Evolutionary conservation across 2,797 vertebrate genomes (phyloP), one percentile per base, ranked within the genome.

Genomic region (Bovichtus variegatus): DNA sequence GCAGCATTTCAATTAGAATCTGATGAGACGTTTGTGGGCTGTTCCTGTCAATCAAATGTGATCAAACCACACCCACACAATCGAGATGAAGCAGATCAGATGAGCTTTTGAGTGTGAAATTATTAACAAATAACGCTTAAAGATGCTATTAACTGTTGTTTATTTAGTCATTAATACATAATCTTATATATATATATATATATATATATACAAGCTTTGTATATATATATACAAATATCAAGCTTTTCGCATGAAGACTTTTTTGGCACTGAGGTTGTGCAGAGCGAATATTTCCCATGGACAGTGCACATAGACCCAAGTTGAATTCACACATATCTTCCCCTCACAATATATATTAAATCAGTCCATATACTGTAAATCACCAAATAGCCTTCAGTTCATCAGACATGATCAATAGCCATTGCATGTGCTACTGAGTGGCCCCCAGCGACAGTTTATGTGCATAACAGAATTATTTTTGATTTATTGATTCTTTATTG

Each of bases 371-470:
- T 74, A n/a, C n/a, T n/a, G n/a, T 40, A 5, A 75, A 83, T 73
- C 19, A 38, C 44, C n/a, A 63, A 53, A 53, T 41, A 47, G 19
- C 19, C 19, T 60, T 49, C 31, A 9, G 5, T 61, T 57, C 2
- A 53, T 16, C 25, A 44, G 27, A 59, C n/a, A 74, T 54, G 63
- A 74, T 78, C 58, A 58, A 60, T 62, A 73, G 11, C 23, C n/a
- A 34, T 27, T 57, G 47, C 31, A 40, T 51, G 43, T 50, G 31
- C 29, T 9, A 0, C 34, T 38, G 29, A 5, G 19, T 19, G 25
- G 23, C 6, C 41, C 25, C 69, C 40, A 38, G 31, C 19, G 27
- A 9, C 23, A 44, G 19, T 3, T 41, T 34, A 27, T 29, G 13
- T 57, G 25, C 40, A 29, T 50, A 47, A 44, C 13, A 40, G 2